Evolutionary conservation across 2,797 vertebrate genomes (phyloP).

Genomic region (Pelochelys cantorii): DNA sequence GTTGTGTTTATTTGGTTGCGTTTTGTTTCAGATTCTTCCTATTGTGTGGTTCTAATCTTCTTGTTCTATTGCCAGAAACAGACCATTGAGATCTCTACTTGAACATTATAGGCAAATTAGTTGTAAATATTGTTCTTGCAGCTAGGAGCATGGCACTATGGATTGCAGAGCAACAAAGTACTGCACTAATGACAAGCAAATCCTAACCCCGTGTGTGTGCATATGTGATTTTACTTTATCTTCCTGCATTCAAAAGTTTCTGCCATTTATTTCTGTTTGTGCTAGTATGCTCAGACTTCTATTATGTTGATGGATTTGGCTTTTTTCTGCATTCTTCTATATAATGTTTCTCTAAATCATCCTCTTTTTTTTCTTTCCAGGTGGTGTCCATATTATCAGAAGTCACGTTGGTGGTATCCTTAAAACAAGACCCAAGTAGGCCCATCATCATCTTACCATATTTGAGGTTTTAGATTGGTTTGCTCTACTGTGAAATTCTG

Average conservation of each 20-base stretch:
- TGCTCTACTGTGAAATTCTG: background rate
- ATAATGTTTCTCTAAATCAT: background rate
- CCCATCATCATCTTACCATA: background rate
- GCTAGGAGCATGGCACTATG: background rate
- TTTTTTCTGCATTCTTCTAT: background rate
- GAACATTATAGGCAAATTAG: accelerated
- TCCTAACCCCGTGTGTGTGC: background rate
- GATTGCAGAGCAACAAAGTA: background rate
- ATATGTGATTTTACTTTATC: background rate
- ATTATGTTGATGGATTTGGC: background rate
- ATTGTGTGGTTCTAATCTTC: background rate
- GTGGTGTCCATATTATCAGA: background rate
- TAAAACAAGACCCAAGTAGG: background rate
- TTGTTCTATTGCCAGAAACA: background rate
- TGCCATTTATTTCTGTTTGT: background rate
- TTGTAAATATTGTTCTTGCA: accelerated
- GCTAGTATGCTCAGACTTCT: background rate
- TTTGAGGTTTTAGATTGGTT: background rate
- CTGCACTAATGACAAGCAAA: background rate
- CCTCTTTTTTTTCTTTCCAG: background rate
- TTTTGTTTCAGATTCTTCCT: no score
- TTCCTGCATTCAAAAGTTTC: background rate
- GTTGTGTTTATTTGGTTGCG: no score
- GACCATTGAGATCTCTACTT: background rate
- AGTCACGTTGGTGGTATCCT: background rate